These are phyloP conservation scores for Stenoptilia bipunctidactyla DNA, from an alignment of 2,888 invertebrate genomes.

Conservation along the genomic window DNA sequence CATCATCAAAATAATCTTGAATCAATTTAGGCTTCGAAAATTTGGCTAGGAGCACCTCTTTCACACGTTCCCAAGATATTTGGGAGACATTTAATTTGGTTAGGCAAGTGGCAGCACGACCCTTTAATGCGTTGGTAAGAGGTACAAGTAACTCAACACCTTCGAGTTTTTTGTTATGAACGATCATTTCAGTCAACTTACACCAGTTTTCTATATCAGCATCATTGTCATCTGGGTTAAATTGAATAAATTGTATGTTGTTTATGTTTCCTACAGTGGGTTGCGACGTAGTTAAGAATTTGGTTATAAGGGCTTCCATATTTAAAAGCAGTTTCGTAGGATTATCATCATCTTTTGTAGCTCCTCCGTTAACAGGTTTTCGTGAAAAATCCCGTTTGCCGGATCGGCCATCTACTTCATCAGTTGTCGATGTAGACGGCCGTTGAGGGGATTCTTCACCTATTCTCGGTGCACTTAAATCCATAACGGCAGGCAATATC, in stretches of 20 bases:
- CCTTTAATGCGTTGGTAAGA: constrained; percentile 17
- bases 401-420: background rate
- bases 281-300: constrained; percentile 4
- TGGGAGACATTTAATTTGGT: constrained; percentile 13
- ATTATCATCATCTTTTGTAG: background rate
- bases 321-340: constrained; percentile 1
- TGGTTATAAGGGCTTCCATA: constrained; percentile 4
- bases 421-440: background rate
- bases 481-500: background rate
- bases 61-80: constrained; percentile 11
- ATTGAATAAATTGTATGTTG: constrained; percentile 8
- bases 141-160: constrained; percentile 15
- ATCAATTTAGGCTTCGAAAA: constrained; percentile 14
- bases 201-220: constrained; percentile 16
- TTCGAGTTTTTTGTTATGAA: constrained; percentile 2
- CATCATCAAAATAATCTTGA: constrained; percentile 19
- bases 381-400: background rate
- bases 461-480: background rate
- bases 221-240: constrained; percentile 13
- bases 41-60: constrained; percentile 11
- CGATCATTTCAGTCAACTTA: constrained; percentile 9
- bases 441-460: background rate
- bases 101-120: constrained; percentile 16
- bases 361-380: background rate
- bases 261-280: background rate